A percentile compares a stretch with the other conserved stretches of the same genome.
Evolutionary conservation across 2,113 vertebrate species (phyloP).

Genomic region (Recurvirostra avosetta): DNA sequence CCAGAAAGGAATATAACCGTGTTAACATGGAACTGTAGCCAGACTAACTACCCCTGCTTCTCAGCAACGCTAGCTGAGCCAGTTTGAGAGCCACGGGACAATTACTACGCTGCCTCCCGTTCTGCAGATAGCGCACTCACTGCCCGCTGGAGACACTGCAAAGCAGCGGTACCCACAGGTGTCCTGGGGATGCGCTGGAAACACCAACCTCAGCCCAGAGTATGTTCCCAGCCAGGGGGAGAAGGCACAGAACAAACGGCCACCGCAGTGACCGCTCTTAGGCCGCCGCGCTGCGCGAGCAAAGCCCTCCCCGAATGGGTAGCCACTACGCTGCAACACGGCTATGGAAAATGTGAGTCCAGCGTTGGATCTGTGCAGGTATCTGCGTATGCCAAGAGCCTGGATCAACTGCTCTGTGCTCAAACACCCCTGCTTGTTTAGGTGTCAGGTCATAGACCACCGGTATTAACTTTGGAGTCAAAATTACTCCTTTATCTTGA

Average conservation of each 20-base stretch:
- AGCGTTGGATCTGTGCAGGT: background rate
- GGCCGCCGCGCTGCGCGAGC: background rate
- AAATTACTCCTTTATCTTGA: background rate
- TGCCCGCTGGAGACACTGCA: background rate
- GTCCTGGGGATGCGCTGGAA: background rate
- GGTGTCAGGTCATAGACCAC: background rate
- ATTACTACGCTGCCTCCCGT: background rate
- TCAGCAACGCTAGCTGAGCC: background rate
- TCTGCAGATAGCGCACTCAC: background rate
- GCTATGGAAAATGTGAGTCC: background rate
- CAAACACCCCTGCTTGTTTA: background rate
- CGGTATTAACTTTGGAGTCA: background rate
- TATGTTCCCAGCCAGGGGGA: background rate
- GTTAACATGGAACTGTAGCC: background rate
- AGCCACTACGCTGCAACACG: background rate
- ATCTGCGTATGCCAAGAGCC: background rate
- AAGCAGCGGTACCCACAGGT: background rate
- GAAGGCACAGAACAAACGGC: background rate
- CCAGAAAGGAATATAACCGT: background rate
- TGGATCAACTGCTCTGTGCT: background rate
- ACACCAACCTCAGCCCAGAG: background rate
- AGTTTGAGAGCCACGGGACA: background rate
- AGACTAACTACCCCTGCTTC: background rate
- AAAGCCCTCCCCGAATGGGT: background rate
- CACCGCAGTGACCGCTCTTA: background rate